Percentiles rank a stretch among this genome's conserved stretches.
These are phyloP conservation scores for Conus canariensis DNA, from an alignment of 2,888 invertebrate species.

Conservation along the genomic window DNA sequence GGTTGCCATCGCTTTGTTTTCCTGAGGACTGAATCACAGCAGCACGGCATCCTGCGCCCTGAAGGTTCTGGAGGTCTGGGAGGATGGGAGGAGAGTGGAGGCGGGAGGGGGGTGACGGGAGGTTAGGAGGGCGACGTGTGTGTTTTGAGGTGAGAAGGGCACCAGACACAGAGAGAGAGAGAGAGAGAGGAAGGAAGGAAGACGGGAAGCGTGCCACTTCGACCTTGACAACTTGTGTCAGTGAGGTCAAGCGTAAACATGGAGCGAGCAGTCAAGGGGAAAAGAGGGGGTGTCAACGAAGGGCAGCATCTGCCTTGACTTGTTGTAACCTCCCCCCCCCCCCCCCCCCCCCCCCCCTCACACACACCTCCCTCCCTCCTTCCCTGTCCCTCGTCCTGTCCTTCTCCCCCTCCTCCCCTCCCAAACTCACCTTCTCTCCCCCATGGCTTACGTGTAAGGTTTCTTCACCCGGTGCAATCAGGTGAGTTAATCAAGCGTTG, in stretches of 20 bases:
- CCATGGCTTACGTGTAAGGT: not conserved
- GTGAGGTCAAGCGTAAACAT: no score
- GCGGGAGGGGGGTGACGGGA: not conserved
- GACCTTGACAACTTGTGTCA: no score
- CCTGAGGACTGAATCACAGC: no score
- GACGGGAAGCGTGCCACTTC: not conserved
- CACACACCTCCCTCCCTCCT: not conserved
- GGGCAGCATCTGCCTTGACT: not conserved
- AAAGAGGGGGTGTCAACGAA: not conserved
- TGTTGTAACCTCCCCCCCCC: not conserved
- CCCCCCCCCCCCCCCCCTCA: not conserved
- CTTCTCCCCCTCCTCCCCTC: not conserved
- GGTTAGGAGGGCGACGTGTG: not conserved
- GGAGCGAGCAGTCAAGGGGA: no score
- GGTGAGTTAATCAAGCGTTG: slow-evolving; percentile 2
- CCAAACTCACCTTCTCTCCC: not conserved
- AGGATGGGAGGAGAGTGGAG: not conserved
- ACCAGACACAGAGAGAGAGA: not conserved
- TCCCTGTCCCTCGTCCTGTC: not conserved
- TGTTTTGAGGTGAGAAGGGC: not conserved
- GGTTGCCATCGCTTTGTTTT: no score
- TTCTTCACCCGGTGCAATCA: slow-evolving; percentile 1
- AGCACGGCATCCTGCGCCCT: no score
- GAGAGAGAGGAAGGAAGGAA: not conserved
- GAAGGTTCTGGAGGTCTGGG: no score